Conservation (phyloP, 2,797 vertebrate genomes). For the Rachycentron canadum region DNA sequence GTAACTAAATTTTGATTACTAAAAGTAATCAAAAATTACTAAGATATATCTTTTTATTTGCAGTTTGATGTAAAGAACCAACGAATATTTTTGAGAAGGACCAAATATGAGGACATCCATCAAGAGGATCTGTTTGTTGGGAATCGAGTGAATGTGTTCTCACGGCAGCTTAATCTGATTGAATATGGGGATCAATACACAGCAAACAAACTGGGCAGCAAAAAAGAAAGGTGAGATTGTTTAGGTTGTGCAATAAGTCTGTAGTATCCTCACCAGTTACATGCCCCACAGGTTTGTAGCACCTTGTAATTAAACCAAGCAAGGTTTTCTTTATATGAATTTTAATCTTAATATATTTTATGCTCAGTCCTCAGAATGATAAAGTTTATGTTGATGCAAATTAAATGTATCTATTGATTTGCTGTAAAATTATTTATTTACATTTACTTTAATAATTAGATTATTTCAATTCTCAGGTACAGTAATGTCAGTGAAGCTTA, state of each 20-base stretch:
- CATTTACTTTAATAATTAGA: neutral
- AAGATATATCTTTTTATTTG: slow-evolving; percentile 16
- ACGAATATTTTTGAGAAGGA: slow-evolving; percentile 90
- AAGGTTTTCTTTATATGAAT: neutral
- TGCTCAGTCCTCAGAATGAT: neutral
- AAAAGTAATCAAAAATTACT: neutral
- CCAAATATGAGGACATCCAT: slow-evolving; percentile 87
- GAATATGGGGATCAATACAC: slow-evolving; percentile 96
- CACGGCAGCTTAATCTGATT: slow-evolving; percentile 91
- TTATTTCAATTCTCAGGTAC: neutral
- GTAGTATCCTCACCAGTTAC: slow-evolving; percentile 11
- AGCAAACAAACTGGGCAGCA: slow-evolving; percentile 92
- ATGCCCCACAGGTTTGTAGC: slow-evolving; percentile 2
- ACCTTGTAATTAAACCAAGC: neutral
- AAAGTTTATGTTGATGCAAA: too few species aligned
- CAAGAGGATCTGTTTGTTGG: slow-evolving; percentile 93
- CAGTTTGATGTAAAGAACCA: slow-evolving; percentile 97
- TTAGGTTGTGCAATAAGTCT: slow-evolving; percentile 2
- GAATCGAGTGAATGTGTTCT: slow-evolving; percentile 92
- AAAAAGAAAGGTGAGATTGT: slow-evolving; percentile 90
- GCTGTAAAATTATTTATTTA: neutral
- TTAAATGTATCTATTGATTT: neutral
- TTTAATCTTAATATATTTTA: too few species aligned
- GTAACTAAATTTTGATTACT: too few species aligned
- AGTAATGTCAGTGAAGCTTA: neutral